Evolutionary conservation across 2,888 invertebrate genomes (phyloP), one percentile per base, ranked within the genome.

Genomic region (Hydropsyche betteni): DNA sequence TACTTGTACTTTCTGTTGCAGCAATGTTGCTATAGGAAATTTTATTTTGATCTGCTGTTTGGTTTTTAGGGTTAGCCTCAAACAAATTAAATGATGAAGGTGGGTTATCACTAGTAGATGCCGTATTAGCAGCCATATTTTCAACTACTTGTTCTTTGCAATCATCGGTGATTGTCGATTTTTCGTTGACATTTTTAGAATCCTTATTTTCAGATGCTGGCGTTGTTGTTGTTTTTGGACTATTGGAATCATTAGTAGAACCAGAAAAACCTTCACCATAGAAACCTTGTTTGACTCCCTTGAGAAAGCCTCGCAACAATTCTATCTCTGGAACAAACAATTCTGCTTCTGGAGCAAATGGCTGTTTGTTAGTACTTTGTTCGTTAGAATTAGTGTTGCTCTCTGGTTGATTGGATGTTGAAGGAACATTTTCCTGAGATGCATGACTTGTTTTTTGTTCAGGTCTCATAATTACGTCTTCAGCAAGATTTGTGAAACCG

Each of bases 401-500:
- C 7, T 16, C 33, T 12, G 1, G 24, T 24, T 12, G 8, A 58
- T 58, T 58, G 4, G 16, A 24, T 6, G 16, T 14, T 24, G 58
- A 58, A 58, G 58, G 8, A 16, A 3, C 1, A n/a, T 55, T 34
- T 64, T 64, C 64, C 16, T 34, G 6, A 7, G 64, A 4, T 6
- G 33, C 8, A 2, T 6, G 10, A 10, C 4, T 44, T 64, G n/a
- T 24, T 6, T 64, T 34, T 16, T n/a, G 6, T 64, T 64, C 70
- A 34, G 7, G 12, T 12, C 38, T 69, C 8, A 69, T 7, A 33
- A 8, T 52, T 52, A 72, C 6, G 8, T 72, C 72, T 10, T 55
- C 72, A 16, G 72, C 72, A 5, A 72, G 44, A 58, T 72, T 72
- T 38, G 72, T 38, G 33, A 72, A 72, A 5, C 58, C 72, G 12